phyloP scores from a whole-genome alignment of 2,888 invertebrate species.

The Ectemnius lituratus region DNA sequence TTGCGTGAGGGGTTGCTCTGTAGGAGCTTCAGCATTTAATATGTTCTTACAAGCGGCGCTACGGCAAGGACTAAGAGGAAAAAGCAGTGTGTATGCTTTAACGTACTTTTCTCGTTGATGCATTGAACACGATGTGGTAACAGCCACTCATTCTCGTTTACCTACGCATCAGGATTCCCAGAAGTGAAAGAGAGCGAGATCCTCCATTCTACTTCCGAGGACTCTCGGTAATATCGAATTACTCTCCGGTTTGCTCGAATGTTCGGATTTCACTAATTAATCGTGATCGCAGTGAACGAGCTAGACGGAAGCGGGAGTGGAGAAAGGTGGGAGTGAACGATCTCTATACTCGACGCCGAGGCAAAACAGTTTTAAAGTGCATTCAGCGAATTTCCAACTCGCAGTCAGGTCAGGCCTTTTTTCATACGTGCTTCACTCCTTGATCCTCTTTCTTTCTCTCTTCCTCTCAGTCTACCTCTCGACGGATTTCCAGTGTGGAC shows the following conservation, averaged over 20 bases:
- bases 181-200: background rate
- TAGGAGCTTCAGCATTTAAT: too few relatives aligned
- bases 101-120: conserved; percentile 5
- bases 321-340: too few relatives aligned
- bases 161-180: background rate
- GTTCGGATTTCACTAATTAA: conserved; percentile 21
- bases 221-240: conserved; percentile 22
- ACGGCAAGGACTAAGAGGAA: too few relatives aligned
- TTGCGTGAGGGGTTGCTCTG: too few relatives aligned
- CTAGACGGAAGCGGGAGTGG: background rate
- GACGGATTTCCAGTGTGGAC: conserved; percentile 9
- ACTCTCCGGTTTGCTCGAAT: conserved; percentile 28
- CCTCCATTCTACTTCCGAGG: background rate
- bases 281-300: conserved; percentile 15
- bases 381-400: conserved; percentile 9
- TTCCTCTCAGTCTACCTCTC: background rate
- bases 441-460: background rate
- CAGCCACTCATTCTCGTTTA: background rate
- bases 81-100: background rate
- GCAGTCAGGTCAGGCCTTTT: conserved; percentile 6
- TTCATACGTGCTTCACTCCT: conserved; percentile 3
- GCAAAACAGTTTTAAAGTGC: conserved; percentile 24
- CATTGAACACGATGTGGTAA: background rate
- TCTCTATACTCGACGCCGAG: background rate
- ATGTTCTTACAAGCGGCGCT: too few relatives aligned